Conservation (phyloP, 2,797 vertebrate genomes). For the Rhinella marina region DNA sequence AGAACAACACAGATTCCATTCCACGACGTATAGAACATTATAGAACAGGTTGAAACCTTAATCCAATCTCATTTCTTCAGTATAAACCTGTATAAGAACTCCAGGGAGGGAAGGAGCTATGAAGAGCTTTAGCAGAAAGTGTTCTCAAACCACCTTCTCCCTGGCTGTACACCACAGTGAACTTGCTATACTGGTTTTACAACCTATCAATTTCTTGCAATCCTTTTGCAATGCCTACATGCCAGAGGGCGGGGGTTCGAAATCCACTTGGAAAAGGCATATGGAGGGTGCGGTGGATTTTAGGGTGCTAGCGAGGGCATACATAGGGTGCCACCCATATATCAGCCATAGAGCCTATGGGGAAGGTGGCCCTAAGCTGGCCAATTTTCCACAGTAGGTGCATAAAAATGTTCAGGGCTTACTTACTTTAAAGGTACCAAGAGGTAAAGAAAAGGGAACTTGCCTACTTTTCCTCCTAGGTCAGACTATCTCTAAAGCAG, state of each 20-base stretch:
- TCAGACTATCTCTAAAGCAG: no score
- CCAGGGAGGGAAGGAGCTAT: background rate
- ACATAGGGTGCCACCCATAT: background rate
- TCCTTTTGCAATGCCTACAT: conserved; percentile 29
- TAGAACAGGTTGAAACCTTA: background rate
- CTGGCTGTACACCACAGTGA: background rate
- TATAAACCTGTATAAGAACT: background rate
- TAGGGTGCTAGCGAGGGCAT: background rate
- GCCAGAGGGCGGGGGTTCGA: conserved; percentile 31
- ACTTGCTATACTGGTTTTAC: conserved; percentile 44
- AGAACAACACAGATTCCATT: conserved; percentile 3
- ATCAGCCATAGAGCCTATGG: background rate
- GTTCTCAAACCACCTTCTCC: conserved; percentile 1
- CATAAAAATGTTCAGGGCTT: no score
- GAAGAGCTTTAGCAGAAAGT: background rate
- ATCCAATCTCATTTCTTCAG: background rate
- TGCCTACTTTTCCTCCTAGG: no score
- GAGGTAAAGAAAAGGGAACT: no score
- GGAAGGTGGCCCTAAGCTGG: background rate
- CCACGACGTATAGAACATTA: background rate
- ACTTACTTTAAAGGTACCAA: no score
- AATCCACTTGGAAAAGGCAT: background rate
- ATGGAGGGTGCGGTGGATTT: background rate
- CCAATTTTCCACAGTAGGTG: background rate
- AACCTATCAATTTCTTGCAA: conserved; percentile 35